Conservation (phyloP, 2,797 vertebrate genomes). For the Paedocypris micromegethes region DNA sequence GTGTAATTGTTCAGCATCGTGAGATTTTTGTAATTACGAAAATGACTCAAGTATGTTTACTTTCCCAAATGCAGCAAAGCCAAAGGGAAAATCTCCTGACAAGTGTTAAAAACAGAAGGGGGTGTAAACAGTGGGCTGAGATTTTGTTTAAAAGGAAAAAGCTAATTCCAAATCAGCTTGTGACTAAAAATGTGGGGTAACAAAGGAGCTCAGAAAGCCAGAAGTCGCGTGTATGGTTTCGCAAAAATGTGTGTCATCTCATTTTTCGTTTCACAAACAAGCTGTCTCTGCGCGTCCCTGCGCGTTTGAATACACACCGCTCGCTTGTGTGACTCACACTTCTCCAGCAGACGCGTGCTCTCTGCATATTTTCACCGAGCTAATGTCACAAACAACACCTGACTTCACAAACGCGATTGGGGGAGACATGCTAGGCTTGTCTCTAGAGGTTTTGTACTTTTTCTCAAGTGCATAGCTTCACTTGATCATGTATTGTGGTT, state of each 20-base stretch:
- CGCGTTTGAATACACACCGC: conserved; percentile 17
- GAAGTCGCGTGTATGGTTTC: conserved; percentile 44
- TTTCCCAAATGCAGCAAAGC: neutral
- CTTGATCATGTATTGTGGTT: neutral
- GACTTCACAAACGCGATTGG: conserved; percentile 20
- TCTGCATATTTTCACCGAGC: conserved; percentile 17
- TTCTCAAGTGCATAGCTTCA: neutral
- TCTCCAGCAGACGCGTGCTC: conserved; percentile 23
- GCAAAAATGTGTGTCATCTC: conserved; percentile 30
- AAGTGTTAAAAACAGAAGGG: conserved; percentile 40
- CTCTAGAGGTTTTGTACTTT: neutral
- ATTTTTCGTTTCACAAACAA: conserved; percentile 44
- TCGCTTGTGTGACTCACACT: conserved; percentile 26
- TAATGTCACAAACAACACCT: conserved; percentile 10
- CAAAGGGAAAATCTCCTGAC: conserved; percentile 33
- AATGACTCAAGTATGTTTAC: too few relatives aligned
- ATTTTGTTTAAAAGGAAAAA: conserved; percentile 40
- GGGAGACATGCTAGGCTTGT: neutral
- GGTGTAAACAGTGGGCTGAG: neutral
- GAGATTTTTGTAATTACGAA: too few relatives aligned
- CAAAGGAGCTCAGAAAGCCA: conserved; percentile 40
- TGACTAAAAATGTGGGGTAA: conserved; percentile 44
- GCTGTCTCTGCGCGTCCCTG: conserved; percentile 35
- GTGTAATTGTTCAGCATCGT: too few relatives aligned
- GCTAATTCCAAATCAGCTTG: conserved; percentile 50